Evolutionary conservation across 37 sponge, comb jelly and placozoan species (phyloP).

Genomic region (Ephydatia muelleri): DNA sequence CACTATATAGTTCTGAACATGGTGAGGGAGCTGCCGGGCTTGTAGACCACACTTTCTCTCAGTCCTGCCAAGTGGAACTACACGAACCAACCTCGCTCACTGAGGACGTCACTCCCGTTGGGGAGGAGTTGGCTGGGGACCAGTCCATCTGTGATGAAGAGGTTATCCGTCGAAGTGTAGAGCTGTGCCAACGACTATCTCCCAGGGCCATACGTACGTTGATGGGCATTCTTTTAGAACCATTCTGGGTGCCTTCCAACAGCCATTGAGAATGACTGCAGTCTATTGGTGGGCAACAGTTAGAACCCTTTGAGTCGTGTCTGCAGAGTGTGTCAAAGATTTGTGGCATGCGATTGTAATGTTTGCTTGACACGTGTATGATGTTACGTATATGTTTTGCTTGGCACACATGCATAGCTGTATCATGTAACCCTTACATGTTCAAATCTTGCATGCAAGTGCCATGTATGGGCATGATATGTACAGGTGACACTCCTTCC

Average conservation of each 20-base stretch:
- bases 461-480: no score
- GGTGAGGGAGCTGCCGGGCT: background rate
- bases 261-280: no score
- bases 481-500: no score
- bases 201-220: constrained; percentile 32
- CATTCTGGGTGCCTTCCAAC: background rate
- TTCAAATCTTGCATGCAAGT: no score
- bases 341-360: no score
- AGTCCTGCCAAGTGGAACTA: constrained; percentile 41
- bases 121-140: background rate
- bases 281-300: no score
- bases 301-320: no score
- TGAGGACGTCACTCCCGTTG: background rate
- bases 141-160: constrained; percentile 39
- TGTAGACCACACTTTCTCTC: background rate
- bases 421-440: no score
- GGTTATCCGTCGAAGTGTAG: constrained; percentile 31
- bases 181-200: constrained; percentile 51
- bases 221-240: background rate
- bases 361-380: no score
- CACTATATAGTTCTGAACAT: background rate
- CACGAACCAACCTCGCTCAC: background rate
- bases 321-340: no score
- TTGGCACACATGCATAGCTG: no score
- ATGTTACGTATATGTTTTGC: no score